Evolutionary conservation across 2,888 invertebrate genomes (phyloP).

Genomic region (Stenchaetothrips biformis): DNA sequence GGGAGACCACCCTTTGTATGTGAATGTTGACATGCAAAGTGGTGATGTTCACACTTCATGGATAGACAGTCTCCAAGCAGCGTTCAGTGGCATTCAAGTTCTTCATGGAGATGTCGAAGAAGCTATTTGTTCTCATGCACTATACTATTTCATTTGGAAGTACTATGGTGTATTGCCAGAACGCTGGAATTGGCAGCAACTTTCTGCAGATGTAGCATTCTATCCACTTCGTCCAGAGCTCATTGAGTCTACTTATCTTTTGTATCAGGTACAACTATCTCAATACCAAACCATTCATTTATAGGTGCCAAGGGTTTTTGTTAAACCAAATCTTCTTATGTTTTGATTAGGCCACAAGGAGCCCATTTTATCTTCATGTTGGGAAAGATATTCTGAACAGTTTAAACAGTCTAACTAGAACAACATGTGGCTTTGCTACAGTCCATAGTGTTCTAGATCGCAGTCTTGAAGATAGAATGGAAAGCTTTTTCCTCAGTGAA

Average conservation of each 20-base stretch:
- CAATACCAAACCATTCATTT: too few species aligned
- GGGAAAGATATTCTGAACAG: conserved; percentile 55
- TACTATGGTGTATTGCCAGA: conserved; percentile 55
- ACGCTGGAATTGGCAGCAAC: conserved; percentile 48
- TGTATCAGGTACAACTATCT: conserved; percentile 46
- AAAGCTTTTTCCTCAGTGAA: conserved; percentile 60
- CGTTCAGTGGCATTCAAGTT: conserved; percentile 50
- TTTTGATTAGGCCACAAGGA: conserved; percentile 51
- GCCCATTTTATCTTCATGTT: conserved; percentile 61
- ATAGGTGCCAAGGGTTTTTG: too few species aligned
- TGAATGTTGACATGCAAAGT: conserved; percentile 59
- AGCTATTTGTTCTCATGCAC: conserved; percentile 58
- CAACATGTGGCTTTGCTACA: conserved; percentile 59
- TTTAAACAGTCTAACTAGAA: conserved; percentile 50
- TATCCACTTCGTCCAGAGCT: conserved; percentile 61
- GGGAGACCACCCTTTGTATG: conserved; percentile 58
- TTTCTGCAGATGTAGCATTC: conserved; percentile 54
- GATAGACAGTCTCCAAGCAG: conserved; percentile 58
- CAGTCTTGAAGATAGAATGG: conserved; percentile 59
- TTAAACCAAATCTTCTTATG: neutral
- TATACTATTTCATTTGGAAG: conserved; percentile 59
- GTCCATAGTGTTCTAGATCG: conserved; percentile 58
- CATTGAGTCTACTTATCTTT: conserved; percentile 58
- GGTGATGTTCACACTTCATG: conserved; percentile 56
- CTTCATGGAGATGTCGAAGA: conserved; percentile 59